phyloP scores from a whole-genome alignment of 2,113 vertebrate genomes.

The Cynoglossus semilaevis region DNA sequence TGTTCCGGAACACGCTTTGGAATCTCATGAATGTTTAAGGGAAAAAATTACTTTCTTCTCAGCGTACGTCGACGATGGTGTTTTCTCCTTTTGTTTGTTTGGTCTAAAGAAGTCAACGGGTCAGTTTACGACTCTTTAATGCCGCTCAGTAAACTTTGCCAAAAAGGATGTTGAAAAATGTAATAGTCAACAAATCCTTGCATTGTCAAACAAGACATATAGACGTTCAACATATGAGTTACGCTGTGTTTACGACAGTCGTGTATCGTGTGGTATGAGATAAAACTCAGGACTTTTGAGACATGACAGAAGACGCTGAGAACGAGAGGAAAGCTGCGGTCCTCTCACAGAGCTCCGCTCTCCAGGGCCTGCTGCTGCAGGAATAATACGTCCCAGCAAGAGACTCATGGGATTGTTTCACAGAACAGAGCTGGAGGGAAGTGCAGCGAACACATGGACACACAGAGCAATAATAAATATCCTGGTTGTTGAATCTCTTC shows the following conservation, averaged over 20 bases:
- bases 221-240: too few relatives aligned
- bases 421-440: conserved; percentile 8
- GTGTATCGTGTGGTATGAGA: too few relatives aligned
- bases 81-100: too few relatives aligned
- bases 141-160: too few relatives aligned
- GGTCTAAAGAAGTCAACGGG: too few relatives aligned
- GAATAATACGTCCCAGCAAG: conserved; percentile 12
- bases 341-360: conserved; percentile 1
- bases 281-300: too few relatives aligned
- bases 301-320: neutral
- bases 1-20: neutral
- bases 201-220: too few relatives aligned
- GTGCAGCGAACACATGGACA: conserved; percentile 5
- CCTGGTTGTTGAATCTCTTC: conserved; percentile 25
- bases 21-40: neutral
- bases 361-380: neutral
- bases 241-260: too few relatives aligned
- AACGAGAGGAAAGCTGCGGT: conserved; percentile 15
- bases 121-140: too few relatives aligned
- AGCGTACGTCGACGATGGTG: too few relatives aligned
- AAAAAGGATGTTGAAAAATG: too few relatives aligned
- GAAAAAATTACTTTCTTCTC: neutral
- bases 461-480: conserved; percentile 38
- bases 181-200: too few relatives aligned
- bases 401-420: conserved; percentile 29